Base-by-base conservation (phyloP, 2,888 invertebrate genomes). In the Agrypnus murinus region DNA sequence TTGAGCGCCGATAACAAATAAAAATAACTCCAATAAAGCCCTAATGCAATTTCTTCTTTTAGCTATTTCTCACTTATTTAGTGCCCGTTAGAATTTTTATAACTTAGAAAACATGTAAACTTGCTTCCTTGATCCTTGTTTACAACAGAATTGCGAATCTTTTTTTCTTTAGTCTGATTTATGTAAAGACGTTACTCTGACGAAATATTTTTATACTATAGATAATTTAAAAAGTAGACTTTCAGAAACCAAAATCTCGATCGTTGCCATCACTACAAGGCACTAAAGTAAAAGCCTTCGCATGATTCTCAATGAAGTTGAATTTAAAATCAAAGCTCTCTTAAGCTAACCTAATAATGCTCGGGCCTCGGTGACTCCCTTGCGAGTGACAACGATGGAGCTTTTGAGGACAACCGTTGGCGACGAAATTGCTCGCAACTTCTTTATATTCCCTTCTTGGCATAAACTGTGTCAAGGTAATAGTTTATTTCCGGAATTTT, bases 1-100 rank as follows among this genome's bases (percentile, higher is more conserved):
- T 65, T 57, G 76, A 73, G 74, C 73, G 72, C 73, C 79, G 76
- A 80, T 81, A 80, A 80, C 81, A 81, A 80, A 80, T 78, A 77
- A 77, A 79, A 79, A 79, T 81, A 81, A 78, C 78, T 80, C 77
- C 77, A 77, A 78, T 81, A 80, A 80, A 72, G 75, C 69, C 45
- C 72, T 80, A 78, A 80, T 72, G 65, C 71, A 73, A 74, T 81
- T 80, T 77, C 55, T 53, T 69, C 65, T 66, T 74, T 65, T 73
- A 65, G 69, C 73, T 77, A 77, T 77, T 77, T 77, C 75, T 75
- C 75, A 77, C 74, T 74, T 77, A 75, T 72, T 72, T 74, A 71
- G 63, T 62, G 32, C 38, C 59, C 14, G 43, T 40, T 40, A 32
- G 64, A 64, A 53, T 64, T 62, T 57, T 57, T 25, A 67, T 58